A percentile compares a stretch with the other conserved stretches of the same genome.
Evolutionary conservation across 2,797 vertebrate genomes (phyloP).

Genomic region (Gallinago nigripennis): DNA sequence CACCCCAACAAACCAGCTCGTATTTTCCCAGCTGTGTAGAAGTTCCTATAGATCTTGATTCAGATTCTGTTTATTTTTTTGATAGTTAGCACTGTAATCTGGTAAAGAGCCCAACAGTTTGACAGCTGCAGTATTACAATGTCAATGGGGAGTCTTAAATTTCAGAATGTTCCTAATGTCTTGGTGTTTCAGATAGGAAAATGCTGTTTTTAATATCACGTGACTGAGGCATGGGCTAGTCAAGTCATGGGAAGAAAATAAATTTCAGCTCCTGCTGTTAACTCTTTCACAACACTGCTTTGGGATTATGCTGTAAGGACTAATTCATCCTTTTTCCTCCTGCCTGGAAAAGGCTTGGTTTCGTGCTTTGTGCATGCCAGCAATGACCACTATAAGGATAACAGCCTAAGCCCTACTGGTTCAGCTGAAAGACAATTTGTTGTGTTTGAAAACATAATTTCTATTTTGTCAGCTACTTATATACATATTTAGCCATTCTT

Average conservation of each 20-base stretch:
- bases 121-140: not conserved
- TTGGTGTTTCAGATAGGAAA: not conserved
- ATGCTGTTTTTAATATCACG: not conserved
- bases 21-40: not conserved
- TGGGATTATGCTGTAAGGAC: not conserved
- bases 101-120: not conserved
- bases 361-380: fast-evolving
- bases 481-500: not conserved
- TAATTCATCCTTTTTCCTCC: not conserved
- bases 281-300: not conserved
- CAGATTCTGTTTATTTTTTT: not conserved
- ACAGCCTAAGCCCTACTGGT: not conserved
- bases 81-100: not conserved
- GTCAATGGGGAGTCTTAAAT: not conserved
- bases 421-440: not conserved
- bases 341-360: not conserved
- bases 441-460: not conserved
- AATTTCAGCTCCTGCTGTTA: not conserved
- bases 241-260: not conserved
- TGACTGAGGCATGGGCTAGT: not conserved
- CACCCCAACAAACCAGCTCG: not conserved
- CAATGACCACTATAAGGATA: not conserved
- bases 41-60: not conserved
- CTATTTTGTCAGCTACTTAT: not conserved
- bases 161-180: not conserved